phyloP scores from a whole-genome alignment of 2,888 invertebrate genomes.

The Hypomecis punctinalis region DNA sequence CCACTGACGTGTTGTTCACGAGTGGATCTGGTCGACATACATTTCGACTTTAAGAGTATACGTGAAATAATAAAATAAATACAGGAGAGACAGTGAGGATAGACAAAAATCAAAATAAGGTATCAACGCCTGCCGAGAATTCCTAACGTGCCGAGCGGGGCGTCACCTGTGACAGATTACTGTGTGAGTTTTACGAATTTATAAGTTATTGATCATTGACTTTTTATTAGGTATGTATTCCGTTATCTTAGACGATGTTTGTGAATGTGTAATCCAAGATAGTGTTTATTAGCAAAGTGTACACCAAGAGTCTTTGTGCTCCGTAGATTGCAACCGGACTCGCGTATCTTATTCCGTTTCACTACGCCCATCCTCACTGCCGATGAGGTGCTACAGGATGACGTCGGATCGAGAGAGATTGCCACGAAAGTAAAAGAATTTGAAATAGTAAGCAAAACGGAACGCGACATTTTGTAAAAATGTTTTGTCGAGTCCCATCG shows the following conservation, averaged over 20 bases:
- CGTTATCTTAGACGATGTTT: conserved; percentile 67
- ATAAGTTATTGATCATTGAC: conserved; percentile 32
- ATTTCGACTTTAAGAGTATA: conserved; percentile 30
- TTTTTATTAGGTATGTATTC: conserved; percentile 23
- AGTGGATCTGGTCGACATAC: conserved; percentile 44
- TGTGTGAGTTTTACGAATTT: conserved; percentile 49
- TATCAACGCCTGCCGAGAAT: conserved; percentile 39
- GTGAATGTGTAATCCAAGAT: conserved; percentile 85
- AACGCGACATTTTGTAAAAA: conserved; percentile 55
- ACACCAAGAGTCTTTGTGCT: conserved; percentile 85
- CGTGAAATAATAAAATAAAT: conserved; percentile 63
- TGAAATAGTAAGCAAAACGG: conserved; percentile 56
- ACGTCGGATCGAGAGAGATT: conserved; percentile 12
- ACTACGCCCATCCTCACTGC: conserved; percentile 43
- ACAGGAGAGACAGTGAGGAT: conserved; percentile 79
- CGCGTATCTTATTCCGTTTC: conserved; percentile 68
- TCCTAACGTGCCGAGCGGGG: conserved; percentile 30
- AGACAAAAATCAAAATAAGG: conserved; percentile 76
- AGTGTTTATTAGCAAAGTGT: conserved; percentile 80
- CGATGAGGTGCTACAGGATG: conserved; percentile 23
- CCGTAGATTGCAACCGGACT: conserved; percentile 85
- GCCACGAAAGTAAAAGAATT: conserved; percentile 35
- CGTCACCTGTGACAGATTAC: conserved; percentile 32
- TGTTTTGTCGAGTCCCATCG: conserved; percentile 75
- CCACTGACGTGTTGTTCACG: conserved; percentile 60